These are phyloP conservation scores for Buphagus erythrorhynchus DNA, from an alignment of 2,797 vertebrate genomes.

Conservation along the genomic window DNA sequence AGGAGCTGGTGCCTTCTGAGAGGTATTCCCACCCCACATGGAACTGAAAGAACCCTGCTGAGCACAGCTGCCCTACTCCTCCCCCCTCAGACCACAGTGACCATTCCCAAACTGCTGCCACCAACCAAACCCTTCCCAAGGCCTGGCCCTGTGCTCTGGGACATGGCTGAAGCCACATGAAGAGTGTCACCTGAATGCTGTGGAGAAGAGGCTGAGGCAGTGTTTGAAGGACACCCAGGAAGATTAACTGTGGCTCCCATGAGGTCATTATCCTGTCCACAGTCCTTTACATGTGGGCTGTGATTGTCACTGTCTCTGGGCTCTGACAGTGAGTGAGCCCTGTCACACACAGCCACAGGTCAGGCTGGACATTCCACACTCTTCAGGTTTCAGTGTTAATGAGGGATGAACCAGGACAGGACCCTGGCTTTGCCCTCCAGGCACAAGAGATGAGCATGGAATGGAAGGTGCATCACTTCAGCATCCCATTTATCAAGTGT, in stretches of 20 bases:
- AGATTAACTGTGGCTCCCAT: neutral
- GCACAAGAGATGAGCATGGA: neutral
- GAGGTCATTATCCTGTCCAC: neutral
- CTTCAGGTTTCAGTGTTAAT: neutral
- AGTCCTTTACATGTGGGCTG: neutral
- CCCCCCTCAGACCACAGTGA: neutral
- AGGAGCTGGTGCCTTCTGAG: neutral
- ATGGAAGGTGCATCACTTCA: neutral
- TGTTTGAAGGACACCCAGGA: neutral
- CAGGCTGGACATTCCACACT: neutral
- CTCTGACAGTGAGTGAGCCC: neutral
- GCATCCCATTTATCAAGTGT: neutral
- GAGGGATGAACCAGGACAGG: neutral
- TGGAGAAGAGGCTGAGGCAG: neutral
- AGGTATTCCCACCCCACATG: neutral
- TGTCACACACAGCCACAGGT: neutral
- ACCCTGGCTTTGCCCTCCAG: neutral
- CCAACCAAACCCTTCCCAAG: too few species aligned
- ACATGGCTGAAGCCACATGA: neutral
- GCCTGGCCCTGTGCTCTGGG: neutral
- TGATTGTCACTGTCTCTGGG: neutral
- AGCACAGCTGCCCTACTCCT: neutral
- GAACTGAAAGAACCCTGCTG: neutral
- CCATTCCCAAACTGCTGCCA: neutral
- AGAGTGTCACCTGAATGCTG: neutral